phyloP scores from a whole-genome alignment of 1,140 invertebrate genomes.

The Lepidostoma basale region DNA sequence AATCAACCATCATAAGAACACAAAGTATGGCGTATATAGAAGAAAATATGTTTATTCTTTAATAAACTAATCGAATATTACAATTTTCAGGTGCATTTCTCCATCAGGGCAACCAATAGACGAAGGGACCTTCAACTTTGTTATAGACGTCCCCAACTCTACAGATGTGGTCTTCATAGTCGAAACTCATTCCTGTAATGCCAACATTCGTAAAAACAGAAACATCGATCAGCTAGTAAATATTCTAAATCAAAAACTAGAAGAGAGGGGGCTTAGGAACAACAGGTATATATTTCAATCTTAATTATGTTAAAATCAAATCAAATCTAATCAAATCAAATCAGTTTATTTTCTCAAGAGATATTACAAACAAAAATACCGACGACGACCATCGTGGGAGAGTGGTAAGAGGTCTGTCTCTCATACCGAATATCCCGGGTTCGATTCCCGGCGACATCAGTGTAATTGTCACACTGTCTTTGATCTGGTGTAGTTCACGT shows the following conservation, averaged over 20 bases:
- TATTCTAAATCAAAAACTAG: constrained; percentile 71
- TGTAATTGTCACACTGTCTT: too few relatives aligned
- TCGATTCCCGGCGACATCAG: too few relatives aligned
- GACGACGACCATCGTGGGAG: too few relatives aligned
- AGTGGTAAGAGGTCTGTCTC: too few relatives aligned
- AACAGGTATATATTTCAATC: constrained; percentile 63
- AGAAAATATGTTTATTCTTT: too few relatives aligned
- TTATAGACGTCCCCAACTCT: constrained; percentile 66
- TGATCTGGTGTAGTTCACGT: too few relatives aligned
- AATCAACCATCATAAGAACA: too few relatives aligned
- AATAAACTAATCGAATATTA: too few relatives aligned
- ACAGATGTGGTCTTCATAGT: constrained; percentile 88
- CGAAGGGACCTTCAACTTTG: constrained; percentile 72
- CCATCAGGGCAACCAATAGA: constrained; percentile 68
- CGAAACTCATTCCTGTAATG: constrained; percentile 84
- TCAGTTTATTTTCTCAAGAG: too few relatives aligned
- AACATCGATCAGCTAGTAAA: constrained; percentile 71
- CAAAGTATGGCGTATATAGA: too few relatives aligned
- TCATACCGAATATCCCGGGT: too few relatives aligned
- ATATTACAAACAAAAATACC: too few relatives aligned
- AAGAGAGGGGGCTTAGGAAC: constrained; percentile 63
- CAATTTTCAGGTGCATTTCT: constrained; percentile 63
- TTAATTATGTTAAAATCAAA: neutral
- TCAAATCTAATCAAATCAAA: neutral
- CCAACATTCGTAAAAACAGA: constrained; percentile 65